A percentile compares a stretch with the other conserved stretches of the same genome.
phyloP scores from a whole-genome alignment of 2,797 vertebrate genomes.

The Anguilla anguilla region DNA sequence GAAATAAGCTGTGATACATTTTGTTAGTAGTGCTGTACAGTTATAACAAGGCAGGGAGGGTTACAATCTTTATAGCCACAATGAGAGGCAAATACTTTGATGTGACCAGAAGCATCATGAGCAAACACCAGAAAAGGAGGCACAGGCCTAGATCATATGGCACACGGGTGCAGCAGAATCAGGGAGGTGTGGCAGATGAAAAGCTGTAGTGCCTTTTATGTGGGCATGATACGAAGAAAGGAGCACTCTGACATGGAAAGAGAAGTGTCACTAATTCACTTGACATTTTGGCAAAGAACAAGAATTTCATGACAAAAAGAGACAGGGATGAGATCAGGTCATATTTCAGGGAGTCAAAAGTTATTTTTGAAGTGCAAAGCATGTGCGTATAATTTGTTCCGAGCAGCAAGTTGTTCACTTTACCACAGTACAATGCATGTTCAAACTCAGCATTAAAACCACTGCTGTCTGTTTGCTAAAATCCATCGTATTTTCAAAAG shows the following conservation, averaged over 20 bases:
- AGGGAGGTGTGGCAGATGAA: neutral
- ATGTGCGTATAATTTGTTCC: neutral
- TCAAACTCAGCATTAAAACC: neutral
- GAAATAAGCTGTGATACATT: slow-evolving; percentile 46
- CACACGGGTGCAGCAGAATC: neutral
- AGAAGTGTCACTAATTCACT: neutral
- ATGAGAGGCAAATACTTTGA: neutral
- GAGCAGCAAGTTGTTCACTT: neutral
- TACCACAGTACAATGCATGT: neutral
- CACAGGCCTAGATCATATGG: slow-evolving; percentile 3
- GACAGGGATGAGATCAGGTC: slow-evolving; percentile 11
- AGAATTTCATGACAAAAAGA: slow-evolving; percentile 10
- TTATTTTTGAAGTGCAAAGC: neutral
- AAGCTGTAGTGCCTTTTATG: neutral
- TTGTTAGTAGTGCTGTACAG: slow-evolving; percentile 40
- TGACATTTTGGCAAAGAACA: slow-evolving; percentile 35
- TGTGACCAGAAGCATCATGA: neutral
- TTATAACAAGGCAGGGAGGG: slow-evolving; percentile 43
- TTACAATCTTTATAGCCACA: slow-evolving; percentile 39
- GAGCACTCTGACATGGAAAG: too few species aligned
- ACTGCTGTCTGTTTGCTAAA: neutral
- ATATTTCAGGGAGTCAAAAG: neutral
- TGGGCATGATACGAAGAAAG: neutral
- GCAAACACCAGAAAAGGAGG: slow-evolving; percentile 21
- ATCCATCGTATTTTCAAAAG: neutral